A percentile compares a stretch with the other conserved stretches of the same genome.
These are phyloP conservation scores for Motacilla tschutschensis DNA, from an alignment of 2,113 vertebrate genomes.

Conservation along the genomic window DNA sequence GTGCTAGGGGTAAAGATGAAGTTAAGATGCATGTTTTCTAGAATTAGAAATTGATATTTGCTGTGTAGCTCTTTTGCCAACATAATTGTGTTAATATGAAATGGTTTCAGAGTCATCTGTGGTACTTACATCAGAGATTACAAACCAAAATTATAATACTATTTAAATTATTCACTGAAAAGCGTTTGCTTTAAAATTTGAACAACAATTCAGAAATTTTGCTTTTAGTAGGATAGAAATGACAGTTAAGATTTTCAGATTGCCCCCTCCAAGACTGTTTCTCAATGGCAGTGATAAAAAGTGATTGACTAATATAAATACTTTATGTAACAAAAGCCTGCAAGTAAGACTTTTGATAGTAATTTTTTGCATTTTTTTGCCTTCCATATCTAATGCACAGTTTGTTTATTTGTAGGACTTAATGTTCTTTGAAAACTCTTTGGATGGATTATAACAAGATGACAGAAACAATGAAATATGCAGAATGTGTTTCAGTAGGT, in stretches of 20 bases:
- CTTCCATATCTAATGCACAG: slow-evolving; percentile 25
- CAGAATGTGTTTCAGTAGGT: slow-evolving; percentile 71
- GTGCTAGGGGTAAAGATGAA: neutral
- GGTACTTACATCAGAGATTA: neutral
- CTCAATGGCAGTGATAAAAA: neutral
- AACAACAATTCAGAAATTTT: neutral
- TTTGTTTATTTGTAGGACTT: slow-evolving; percentile 78
- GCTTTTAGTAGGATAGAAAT: neutral
- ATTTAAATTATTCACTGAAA: neutral
- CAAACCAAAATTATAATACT: neutral
- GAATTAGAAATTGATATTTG: neutral
- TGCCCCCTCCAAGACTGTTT: neutral
- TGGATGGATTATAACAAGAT: slow-evolving; percentile 74
- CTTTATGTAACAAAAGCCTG: slow-evolving; percentile 33
- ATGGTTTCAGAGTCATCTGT: neutral
- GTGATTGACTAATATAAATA: slow-evolving; percentile 14
- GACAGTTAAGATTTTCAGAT: neutral
- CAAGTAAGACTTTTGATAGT: slow-evolving; percentile 34
- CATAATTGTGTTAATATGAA: neutral
- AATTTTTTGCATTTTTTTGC: slow-evolving; percentile 55
- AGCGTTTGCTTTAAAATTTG: neutral
- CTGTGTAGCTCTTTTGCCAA: neutral
- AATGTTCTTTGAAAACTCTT: slow-evolving; percentile 82
- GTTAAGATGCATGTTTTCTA: neutral
- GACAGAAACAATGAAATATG: slow-evolving; percentile 70